These are phyloP conservation scores for Turdus rufiventris DNA, from an alignment of 2,113 vertebrate genomes.

Conservation along the genomic window DNA sequence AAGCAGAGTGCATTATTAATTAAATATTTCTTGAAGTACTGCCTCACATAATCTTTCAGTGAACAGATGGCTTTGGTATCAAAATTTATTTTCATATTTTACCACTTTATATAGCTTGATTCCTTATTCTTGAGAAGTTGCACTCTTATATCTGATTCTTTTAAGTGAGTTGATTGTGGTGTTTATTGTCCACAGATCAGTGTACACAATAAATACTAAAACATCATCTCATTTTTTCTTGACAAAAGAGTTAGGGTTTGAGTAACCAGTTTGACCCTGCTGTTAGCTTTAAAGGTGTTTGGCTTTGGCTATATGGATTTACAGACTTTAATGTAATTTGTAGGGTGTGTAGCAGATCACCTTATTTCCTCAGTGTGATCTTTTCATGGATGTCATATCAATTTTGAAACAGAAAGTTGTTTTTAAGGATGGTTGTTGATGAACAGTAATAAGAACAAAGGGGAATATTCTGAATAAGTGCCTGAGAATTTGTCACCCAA, in stretches of 20 bases:
- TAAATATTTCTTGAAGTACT: neutral
- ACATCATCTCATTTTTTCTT: neutral
- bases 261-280: neutral
- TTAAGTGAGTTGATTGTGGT: neutral
- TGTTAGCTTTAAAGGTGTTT: neutral
- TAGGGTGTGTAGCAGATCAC: neutral
- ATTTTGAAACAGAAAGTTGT: neutral
- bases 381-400: neutral
- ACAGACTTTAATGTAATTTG: neutral
- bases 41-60: neutral
- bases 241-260: neutral
- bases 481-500: neutral
- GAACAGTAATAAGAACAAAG: neutral
- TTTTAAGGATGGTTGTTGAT: neutral
- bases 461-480: neutral
- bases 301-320: neutral
- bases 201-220: neutral
- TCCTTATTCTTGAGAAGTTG: neutral
- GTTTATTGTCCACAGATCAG: neutral
- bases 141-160: neutral
- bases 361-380: neutral
- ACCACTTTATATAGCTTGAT: neutral
- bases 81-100: neutral
- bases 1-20: conserved; percentile 60
- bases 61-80: neutral